phyloP scores from a whole-genome alignment of 2,888 invertebrate species.

The Sinopyrophorus schimmeli region DNA sequence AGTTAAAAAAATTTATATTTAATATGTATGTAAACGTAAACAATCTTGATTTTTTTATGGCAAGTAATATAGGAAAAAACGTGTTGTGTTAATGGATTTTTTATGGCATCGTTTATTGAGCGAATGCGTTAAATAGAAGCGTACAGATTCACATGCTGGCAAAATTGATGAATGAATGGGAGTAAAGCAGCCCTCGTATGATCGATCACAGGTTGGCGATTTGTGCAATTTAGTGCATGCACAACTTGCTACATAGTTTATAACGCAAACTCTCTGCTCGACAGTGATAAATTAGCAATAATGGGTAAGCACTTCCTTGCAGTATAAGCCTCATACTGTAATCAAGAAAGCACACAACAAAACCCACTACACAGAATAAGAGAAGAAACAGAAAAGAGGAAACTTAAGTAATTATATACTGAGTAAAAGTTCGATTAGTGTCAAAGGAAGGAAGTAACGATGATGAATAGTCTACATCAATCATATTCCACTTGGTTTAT shows the following conservation, averaged over 20 bases:
- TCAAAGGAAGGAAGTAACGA: conserved; percentile 53
- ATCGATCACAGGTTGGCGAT: conserved; percentile 47
- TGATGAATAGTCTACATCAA: conserved; percentile 56
- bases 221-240: conserved; percentile 41
- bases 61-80: neutral
- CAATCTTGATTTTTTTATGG: too few species aligned
- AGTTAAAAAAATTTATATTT: too few species aligned
- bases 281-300: conserved; percentile 48
- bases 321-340: conserved; percentile 24
- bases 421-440: conserved; percentile 52
- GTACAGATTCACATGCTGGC: conserved; percentile 22
- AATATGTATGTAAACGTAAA: too few species aligned
- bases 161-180: conserved; percentile 29
- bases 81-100: conserved; percentile 6
- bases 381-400: conserved; percentile 32
- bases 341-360: conserved; percentile 21
- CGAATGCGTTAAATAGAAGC: conserved; percentile 19
- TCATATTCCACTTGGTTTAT: conserved; percentile 51
- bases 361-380: conserved; percentile 7
- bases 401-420: conserved; percentile 47
- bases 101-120: conserved; percentile 17
- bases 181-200: conserved; percentile 44
- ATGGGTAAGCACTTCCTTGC: conserved; percentile 29
- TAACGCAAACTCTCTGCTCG: conserved; percentile 35
- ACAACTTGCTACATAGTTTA: conserved; percentile 40